Conservation (phyloP, 2,113 vertebrate genomes). For the Phalacrocorax aristotelis region DNA sequence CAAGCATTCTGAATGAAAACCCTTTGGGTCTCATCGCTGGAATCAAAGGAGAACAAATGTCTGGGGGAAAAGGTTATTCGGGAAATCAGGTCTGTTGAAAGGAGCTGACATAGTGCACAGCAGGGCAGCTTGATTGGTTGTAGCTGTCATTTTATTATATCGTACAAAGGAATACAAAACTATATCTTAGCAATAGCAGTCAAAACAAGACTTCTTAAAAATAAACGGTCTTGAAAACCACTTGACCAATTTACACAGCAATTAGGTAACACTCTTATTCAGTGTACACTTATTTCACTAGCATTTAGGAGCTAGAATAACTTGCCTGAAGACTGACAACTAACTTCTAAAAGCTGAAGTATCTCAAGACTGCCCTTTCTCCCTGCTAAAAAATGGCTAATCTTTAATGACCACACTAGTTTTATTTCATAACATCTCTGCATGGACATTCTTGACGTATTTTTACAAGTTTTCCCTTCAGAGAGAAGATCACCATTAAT, state of each 20-base stretch:
- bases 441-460: neutral
- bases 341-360: neutral
- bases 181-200: neutral
- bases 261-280: neutral
- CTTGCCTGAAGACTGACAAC: neutral
- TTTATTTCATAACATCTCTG: conserved; percentile 31
- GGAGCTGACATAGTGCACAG: conserved; percentile 19
- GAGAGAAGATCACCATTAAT: conserved; percentile 10
- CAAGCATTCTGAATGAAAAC: neutral
- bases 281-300: neutral
- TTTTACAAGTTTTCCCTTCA: conserved; percentile 33
- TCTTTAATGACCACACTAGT: neutral
- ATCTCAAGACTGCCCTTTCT: neutral
- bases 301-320: neutral
- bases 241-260: conserved; percentile 27
- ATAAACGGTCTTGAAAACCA: conserved; percentile 42
- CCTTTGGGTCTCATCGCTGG: conserved; percentile 3
- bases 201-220: conserved; percentile 16
- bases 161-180: neutral
- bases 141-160: conserved; percentile 38
- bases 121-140: neutral
- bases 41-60: conserved; percentile 50
- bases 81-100: conserved; percentile 48
- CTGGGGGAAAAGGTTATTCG: conserved; percentile 54
- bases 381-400: neutral